Conservation (phyloP, 2,888 invertebrate genomes). For the Labia minor region DNA sequence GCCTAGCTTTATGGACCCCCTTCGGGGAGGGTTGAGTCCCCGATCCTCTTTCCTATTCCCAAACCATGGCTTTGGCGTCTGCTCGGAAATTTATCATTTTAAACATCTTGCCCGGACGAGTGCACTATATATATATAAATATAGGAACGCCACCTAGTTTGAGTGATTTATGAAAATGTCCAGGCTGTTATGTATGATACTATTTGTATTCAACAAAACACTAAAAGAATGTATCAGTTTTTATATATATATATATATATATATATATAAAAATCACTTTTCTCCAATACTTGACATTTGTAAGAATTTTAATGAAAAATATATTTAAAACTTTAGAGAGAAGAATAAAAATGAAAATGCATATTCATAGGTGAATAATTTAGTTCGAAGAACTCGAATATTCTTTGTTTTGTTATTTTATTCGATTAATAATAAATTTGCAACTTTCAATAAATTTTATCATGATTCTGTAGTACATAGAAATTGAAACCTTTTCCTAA, state of each 20-base stretch:
- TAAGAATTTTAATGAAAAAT: no score
- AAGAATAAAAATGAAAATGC: no score
- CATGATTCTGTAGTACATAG: no score
- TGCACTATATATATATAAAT: neutral
- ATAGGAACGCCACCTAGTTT: neutral
- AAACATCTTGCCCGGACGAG: conserved; percentile 8
- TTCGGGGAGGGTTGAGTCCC: neutral
- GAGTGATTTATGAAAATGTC: neutral
- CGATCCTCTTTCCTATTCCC: neutral
- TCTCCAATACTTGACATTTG: no score
- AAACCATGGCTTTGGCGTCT: neutral
- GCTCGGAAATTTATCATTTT: conserved; percentile 4
- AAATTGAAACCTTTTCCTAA: no score
- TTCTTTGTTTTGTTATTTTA: no score
- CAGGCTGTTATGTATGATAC: neutral
- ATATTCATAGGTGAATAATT: no score
- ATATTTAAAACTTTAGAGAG: no score
- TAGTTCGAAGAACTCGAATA: no score
- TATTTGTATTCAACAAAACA: conserved; percentile 5
- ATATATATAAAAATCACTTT: no score
- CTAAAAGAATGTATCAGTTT: neutral
- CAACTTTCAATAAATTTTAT: no score
- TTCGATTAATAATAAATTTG: no score
- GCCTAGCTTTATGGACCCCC: neutral
- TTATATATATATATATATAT: neutral